Percentiles rank a stretch among this genome's conserved stretches.
phyloP scores from a whole-genome alignment of 2,797 vertebrate species.

The Sebastolobus altivelis region DNA sequence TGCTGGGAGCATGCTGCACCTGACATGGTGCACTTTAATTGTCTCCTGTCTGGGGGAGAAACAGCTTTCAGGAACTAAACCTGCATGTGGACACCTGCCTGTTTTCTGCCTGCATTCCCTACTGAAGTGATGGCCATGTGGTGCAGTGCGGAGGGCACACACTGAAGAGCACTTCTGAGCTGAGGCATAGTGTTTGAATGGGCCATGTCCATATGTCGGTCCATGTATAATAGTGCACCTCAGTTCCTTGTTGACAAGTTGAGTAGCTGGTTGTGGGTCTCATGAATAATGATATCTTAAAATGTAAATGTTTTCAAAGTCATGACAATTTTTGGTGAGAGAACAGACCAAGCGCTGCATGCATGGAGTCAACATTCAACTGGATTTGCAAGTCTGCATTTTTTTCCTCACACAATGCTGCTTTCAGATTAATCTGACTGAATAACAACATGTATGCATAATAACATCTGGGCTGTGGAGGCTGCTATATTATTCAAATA shows the following conservation, averaged over 20 bases:
- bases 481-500: conserved; percentile 37
- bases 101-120: conserved; percentile 24
- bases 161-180: conserved; percentile 15
- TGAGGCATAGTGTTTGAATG: not conserved
- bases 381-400: not conserved
- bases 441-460: conserved; percentile 20
- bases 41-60: not conserved
- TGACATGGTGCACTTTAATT: conserved; percentile 14
- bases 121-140: conserved; percentile 30
- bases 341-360: not conserved
- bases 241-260: not conserved
- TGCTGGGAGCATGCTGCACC: not conserved
- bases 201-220: not conserved
- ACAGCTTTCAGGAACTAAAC: not conserved
- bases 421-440: conserved; percentile 12
- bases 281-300: conserved; percentile 1
- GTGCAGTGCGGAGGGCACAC: conserved; percentile 32
- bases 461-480: conserved; percentile 18
- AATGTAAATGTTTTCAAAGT: not conserved
- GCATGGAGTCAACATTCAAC: not conserved
- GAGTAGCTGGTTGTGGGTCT: not conserved
- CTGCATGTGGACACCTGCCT: conserved; percentile 42
- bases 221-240: not conserved
- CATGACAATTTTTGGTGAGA: not conserved
- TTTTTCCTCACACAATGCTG: conserved; percentile 4